Conservation (phyloP, 2,113 vertebrate species). For the Galbula dea region DNA sequence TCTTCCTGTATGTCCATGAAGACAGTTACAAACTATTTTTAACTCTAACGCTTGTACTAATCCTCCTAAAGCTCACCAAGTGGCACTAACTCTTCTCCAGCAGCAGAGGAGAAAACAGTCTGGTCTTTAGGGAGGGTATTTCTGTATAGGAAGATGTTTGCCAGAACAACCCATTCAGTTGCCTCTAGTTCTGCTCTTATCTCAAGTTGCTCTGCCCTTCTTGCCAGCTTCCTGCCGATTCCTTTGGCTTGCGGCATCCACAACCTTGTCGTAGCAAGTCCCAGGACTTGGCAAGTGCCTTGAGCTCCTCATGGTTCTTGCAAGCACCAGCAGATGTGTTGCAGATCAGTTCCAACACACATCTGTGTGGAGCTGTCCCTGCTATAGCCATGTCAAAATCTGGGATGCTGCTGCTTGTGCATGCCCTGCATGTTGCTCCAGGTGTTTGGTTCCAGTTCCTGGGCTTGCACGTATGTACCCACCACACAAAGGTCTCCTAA, state of each 20-base stretch:
- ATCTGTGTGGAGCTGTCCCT: constrained; percentile 21
- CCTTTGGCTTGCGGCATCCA: constrained; percentile 9
- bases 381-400: background rate
- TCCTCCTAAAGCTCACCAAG: constrained; percentile 39
- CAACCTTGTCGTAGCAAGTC: background rate
- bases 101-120: background rate
- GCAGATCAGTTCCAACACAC: constrained; percentile 17
- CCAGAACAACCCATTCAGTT: background rate
- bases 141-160: background rate
- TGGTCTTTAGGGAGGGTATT: background rate
- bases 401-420: background rate
- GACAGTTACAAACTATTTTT: constrained; percentile 39
- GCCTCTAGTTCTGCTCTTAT: background rate
- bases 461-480: background rate
- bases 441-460: background rate
- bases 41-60: constrained; percentile 17
- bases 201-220: background rate
- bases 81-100: constrained; percentile 28
- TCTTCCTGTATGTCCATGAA: background rate
- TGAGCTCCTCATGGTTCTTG: background rate
- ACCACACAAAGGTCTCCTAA: background rate
- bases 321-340: constrained; percentile 22
- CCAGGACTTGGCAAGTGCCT: constrained; percentile 10
- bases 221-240: constrained; percentile 33
- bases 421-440: background rate